Base-by-base conservation (phyloP, 2,113 vertebrate species). In the Siphamia tubifer region DNA sequence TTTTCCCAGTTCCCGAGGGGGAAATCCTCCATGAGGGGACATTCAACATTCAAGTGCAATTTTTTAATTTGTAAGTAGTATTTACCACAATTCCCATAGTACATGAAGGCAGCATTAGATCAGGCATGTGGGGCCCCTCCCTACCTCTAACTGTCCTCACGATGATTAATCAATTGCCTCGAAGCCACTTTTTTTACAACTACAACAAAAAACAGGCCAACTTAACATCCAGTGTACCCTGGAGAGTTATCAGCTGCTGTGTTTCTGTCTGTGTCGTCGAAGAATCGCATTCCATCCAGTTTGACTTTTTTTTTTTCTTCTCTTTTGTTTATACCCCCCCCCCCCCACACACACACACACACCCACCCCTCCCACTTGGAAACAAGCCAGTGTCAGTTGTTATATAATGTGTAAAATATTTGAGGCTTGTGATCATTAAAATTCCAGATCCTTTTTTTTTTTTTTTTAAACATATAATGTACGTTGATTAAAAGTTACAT, bases 31-130 rank as follows among this genome's bases (percentile, higher is more conserved):
- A n/a, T n/a, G n/a, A n/a, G n/a, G n/a, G n/a, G n/a, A n/a, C n/a
- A n/a, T n/a, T n/a, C n/a, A n/a, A n/a, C n/a, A n/a, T n/a, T n/a
- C n/a, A n/a, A n/a, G n/a, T n/a, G n/a, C n/a, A n/a, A n/a, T n/a
- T n/a, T n/a, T n/a, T n/a, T n/a, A n/a, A n/a, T n/a, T n/a, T n/a
- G n/a, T n/a, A n/a, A n/a, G n/a, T n/a, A n/a, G n/a, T n/a, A n/a
- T n/a, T n/a, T n/a, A n/a, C n/a, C n/a, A n/a, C n/a, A n/a, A n/a
- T n/a, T n/a, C n/a, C n/a, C n/a, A n/a, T n/a, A n/a, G n/a, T n/a
- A n/a, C n/a, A n/a, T n/a, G n/a, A n/a, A n/a, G n/a, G n/a, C n/a
- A 74, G 49, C 3, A 52, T 39, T 23, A 47, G 48, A 65, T 80
- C 55, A 51, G 54, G 61, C 52, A 36, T 35, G 25, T 5, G 6